Evolutionary conservation across 2,797 vertebrate species (phyloP).

Genomic region (Manis pentadactyla): DNA sequence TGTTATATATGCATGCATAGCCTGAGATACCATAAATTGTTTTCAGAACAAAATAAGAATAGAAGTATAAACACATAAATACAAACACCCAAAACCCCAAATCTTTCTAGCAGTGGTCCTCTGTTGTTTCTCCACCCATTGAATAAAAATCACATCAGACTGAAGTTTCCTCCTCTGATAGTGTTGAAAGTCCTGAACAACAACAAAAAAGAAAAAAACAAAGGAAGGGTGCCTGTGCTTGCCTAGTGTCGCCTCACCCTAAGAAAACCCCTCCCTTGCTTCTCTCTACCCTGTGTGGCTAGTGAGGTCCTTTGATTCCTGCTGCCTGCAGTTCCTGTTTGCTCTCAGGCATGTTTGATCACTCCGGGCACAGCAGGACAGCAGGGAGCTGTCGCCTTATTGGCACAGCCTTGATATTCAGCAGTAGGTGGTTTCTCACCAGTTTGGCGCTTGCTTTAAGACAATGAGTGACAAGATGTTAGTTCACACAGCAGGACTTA

Average conservation of each 20-base stretch:
- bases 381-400: slow-evolving; percentile 28
- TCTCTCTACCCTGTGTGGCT: not conserved
- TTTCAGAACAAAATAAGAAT: not conserved
- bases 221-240: slow-evolving; percentile 13
- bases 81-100: not conserved
- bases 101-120: not conserved
- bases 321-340: slow-evolving; percentile 49
- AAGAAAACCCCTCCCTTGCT: not conserved
- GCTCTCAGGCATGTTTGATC: slow-evolving; percentile 43
- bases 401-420: slow-evolving; percentile 50
- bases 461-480: slow-evolving; percentile 62
- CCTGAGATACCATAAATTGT: not conserved
- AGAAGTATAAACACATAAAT: not conserved
- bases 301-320: not conserved
- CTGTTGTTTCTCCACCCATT: not conserved
- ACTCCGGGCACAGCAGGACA: not conserved
- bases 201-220: not conserved
- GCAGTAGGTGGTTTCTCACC: slow-evolving; percentile 58
- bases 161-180: not conserved
- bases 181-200: not conserved
- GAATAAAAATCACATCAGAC: not conserved
- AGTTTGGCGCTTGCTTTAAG: slow-evolving; percentile 41
- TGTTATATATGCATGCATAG: not conserved
- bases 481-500: slow-evolving; percentile 54
- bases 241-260: slow-evolving; percentile 32